These are phyloP conservation scores for Nomada flava DNA, from an alignment of 2,888 invertebrate genomes.

Conservation along the genomic window DNA sequence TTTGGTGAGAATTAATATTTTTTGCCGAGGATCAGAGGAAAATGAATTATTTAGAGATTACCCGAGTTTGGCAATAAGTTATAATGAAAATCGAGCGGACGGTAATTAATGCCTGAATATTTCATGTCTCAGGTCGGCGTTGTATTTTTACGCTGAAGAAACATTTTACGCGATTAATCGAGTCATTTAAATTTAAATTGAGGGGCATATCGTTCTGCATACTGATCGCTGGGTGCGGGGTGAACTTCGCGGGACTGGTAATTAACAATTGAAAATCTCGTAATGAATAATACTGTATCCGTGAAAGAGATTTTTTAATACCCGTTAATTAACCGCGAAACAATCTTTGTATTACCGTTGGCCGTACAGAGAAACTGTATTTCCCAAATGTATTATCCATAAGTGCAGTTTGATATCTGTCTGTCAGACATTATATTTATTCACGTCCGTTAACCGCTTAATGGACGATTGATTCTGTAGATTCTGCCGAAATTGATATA, in stretches of 20 bases:
- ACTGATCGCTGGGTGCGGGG: neutral
- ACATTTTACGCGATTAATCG: conserved; percentile 4
- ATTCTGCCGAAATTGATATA: neutral
- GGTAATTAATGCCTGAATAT: neutral
- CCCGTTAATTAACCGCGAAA: too few species aligned
- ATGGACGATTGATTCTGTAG: neutral
- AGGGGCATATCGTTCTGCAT: neutral
- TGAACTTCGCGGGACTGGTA: neutral
- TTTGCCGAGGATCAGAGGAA: too few species aligned
- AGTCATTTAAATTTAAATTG: conserved; percentile 10
- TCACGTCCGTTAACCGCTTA: neutral
- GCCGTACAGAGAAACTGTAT: too few species aligned
- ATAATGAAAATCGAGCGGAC: neutral
- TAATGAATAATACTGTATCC: neutral
- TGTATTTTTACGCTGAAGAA: neutral
- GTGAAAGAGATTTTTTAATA: too few species aligned
- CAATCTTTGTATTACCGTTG: neutral
- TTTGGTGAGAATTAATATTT: too few species aligned
- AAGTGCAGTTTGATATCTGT: neutral
- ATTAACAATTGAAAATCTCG: conserved; percentile 2
- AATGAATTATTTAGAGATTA: too few species aligned
- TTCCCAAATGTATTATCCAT: too few species aligned
- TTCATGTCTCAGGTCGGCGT: neutral
- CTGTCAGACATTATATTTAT: conserved; percentile 18
- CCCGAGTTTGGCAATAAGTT: neutral